These are phyloP conservation scores for Hydrophis major DNA, from an alignment of 2,797 vertebrate genomes.

Conservation along the genomic window DNA sequence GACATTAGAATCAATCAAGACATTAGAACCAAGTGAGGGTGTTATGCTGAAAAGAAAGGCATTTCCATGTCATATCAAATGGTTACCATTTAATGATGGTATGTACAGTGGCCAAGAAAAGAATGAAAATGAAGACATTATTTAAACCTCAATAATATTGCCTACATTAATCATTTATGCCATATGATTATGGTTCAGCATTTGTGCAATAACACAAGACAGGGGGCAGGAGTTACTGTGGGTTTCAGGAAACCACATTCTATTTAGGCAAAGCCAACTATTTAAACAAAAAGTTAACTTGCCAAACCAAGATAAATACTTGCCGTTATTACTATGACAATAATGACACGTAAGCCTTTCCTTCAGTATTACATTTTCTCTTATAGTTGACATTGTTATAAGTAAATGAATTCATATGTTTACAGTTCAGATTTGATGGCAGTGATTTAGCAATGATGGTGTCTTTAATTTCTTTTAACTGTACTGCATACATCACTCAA, in stretches of 20 bases:
- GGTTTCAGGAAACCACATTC: slow-evolving; percentile 81
- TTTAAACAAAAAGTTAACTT: slow-evolving; percentile 79
- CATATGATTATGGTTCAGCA: slow-evolving; percentile 77
- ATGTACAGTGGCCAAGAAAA: slow-evolving; percentile 54
- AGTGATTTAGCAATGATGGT: slow-evolving; percentile 80
- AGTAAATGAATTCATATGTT: slow-evolving; percentile 86
- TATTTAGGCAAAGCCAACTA: slow-evolving; percentile 85
- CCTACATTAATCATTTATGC: slow-evolving; percentile 83
- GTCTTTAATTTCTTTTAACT: slow-evolving; percentile 84
- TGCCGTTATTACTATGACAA: slow-evolving; percentile 81
- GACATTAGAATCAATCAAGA: background rate
- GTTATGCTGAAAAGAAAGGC: slow-evolving; percentile 35
- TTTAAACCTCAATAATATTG: slow-evolving; percentile 77
- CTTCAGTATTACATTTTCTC: slow-evolving; percentile 75
- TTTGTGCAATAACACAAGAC: slow-evolving; percentile 80
- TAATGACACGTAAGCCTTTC: slow-evolving; percentile 78
- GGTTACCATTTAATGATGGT: slow-evolving; percentile 62
- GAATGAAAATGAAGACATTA: slow-evolving; percentile 75
- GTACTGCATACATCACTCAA: slow-evolving; percentile 79
- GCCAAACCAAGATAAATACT: slow-evolving; percentile 91
- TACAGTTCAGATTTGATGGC: slow-evolving; percentile 79
- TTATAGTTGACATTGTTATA: slow-evolving; percentile 82
- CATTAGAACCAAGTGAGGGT: background rate
- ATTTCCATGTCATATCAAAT: slow-evolving; percentile 43
- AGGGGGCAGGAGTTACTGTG: slow-evolving; percentile 77